Evolutionary conservation across 1,140 invertebrate genomes (phyloP), one percentile per base, ranked within the genome.

Genomic region (Probaryconus sp.): DNA sequence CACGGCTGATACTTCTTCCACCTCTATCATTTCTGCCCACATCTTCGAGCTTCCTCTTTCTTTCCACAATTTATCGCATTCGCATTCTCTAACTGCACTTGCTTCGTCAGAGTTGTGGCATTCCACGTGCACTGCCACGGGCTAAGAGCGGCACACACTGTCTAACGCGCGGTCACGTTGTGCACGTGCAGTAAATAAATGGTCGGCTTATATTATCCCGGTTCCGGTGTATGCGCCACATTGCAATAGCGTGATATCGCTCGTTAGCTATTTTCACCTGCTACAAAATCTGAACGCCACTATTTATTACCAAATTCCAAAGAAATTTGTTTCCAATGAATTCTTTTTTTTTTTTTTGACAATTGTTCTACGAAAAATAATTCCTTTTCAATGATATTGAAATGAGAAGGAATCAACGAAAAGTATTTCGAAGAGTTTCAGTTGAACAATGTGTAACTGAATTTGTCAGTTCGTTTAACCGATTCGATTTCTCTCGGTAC

Each of bases 101-200:
- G 68, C 68, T 64, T 48, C 60, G 51, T 71, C 51, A 65, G 68
- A 50, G 58, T 64, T 51, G 60, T 71, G 61, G 61, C 38, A 72
- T 76, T 76, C 65, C 45, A 61, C 53, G 47, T 69, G 51, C 33
- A 58, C 43, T 33, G 67, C 53, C 67, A 64, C 31, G 26, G 45
- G 48, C 64, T 65, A 43, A 24, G 21, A 76, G 63, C 67, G 50
- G 65, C 42, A 30, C 48, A 35, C 56, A 56, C 58, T 45, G 50
- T 64, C 58, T 69, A 53, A 70, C 55, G 40, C 42, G 17, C 61
- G 48, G 63, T 76, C 72, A 70, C 72, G 60, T 70, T 65, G 38
- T 70, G 65, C 65, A 70, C 65, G 72, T 76, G 72, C 65, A 76
- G 61, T 61, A 69, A 70, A 76, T 76, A 76, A 69, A 76, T 61